phyloP scores from a whole-genome alignment of 2,113 vertebrate genomes.

The Zosterops lateralis region DNA sequence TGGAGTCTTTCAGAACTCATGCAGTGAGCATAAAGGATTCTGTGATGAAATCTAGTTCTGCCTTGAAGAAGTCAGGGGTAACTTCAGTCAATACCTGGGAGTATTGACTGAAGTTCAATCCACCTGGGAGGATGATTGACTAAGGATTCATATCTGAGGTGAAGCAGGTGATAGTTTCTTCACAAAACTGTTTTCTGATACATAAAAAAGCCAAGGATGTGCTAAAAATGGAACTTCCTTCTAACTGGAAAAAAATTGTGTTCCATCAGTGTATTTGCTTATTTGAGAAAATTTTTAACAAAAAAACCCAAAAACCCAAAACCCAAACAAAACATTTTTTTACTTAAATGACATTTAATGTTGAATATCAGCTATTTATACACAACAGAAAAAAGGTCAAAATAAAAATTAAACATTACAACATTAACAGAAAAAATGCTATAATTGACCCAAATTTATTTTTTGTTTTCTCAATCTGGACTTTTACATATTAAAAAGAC shows the following conservation, averaged over 20 bases:
- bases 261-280: neutral
- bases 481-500: neutral
- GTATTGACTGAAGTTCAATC: neutral
- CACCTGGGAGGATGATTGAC: neutral
- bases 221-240: neutral
- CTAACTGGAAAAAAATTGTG: neutral
- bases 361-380: neutral
- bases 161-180: neutral
- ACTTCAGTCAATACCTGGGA: neutral
- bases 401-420: neutral
- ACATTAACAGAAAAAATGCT: neutral
- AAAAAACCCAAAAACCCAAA: accelerated
- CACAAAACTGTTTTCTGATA: neutral
- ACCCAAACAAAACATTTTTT: neutral
- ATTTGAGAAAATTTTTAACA: neutral
- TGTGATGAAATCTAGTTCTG: neutral
- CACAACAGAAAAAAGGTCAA: neutral
- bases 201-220: neutral
- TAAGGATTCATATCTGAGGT: neutral
- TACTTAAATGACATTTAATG: neutral
- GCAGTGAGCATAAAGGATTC: neutral
- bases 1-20: neutral
- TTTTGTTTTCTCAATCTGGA: neutral
- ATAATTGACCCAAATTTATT: neutral
- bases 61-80: neutral